Percentiles rank a stretch among this genome's conserved stretches.
Evolutionary conservation across 1,140 invertebrate species (phyloP).

Genomic region (Zaprionus inermis): DNA sequence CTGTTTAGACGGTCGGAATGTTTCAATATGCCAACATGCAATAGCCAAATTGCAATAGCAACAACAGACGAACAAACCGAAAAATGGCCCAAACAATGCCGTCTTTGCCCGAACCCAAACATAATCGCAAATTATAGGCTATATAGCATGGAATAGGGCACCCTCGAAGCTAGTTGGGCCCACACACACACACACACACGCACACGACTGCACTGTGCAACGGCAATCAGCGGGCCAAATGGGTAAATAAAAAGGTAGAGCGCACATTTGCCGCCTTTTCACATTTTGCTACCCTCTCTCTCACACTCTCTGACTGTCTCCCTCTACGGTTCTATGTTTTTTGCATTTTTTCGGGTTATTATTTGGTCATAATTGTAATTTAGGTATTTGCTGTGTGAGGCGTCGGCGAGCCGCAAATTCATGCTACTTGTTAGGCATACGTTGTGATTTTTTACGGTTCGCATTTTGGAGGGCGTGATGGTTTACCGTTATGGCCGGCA

Average conservation of each 20-base stretch:
- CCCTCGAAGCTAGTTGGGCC: slow-evolving; percentile 65
- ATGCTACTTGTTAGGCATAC: slow-evolving; percentile 78
- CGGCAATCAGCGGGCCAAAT: slow-evolving; percentile 39
- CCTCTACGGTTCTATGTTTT: slow-evolving; percentile 37
- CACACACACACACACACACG: slow-evolving; percentile 39
- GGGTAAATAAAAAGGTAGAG: slow-evolving; percentile 45
- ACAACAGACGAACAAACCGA: slow-evolving; percentile 43
- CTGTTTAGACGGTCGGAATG: slow-evolving; percentile 61
- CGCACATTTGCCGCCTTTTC: slow-evolving; percentile 52
- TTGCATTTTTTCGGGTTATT: slow-evolving; percentile 78
- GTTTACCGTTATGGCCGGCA: slow-evolving; percentile 43
- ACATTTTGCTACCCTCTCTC: slow-evolving; percentile 60
- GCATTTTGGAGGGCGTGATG: slow-evolving; percentile 39
- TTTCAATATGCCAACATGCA: slow-evolving; percentile 81
- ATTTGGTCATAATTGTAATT: slow-evolving; percentile 82
- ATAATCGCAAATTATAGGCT: slow-evolving; percentile 82
- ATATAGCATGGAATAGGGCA: slow-evolving; percentile 61
- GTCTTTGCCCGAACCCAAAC: slow-evolving; percentile 60
- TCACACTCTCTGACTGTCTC: slow-evolving; percentile 4
- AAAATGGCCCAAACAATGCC: slow-evolving; percentile 57
- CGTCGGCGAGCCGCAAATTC: slow-evolving; percentile 59
- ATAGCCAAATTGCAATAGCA: slow-evolving; percentile 78
- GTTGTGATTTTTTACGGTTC: slow-evolving; percentile 71
- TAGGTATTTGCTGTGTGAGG: slow-evolving; percentile 74
- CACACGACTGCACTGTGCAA: slow-evolving; percentile 31